Evolutionary conservation across 2,888 invertebrate genomes (phyloP).

Genomic region (Parasteatoda lunata): DNA sequence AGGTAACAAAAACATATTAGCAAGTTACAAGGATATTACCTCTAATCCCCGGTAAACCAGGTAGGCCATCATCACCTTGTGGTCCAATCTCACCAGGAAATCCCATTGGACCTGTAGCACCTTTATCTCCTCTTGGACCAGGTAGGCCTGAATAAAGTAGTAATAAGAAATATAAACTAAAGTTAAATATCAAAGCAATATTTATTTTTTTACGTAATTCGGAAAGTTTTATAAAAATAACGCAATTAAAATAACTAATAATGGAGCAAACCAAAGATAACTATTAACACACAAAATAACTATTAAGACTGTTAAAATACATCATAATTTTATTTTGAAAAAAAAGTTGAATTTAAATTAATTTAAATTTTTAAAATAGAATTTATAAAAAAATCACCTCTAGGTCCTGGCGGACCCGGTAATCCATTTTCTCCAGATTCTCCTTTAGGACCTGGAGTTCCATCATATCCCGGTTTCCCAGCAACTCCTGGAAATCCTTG

Average conservation of each 20-base stretch:
- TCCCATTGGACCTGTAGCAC: slow-evolving; percentile 69
- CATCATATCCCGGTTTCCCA: slow-evolving; percentile 78
- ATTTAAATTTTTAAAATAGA: not conserved
- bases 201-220: not conserved
- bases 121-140: slow-evolving; percentile 73
- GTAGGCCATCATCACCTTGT: slow-evolving; percentile 74
- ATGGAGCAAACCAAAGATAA: no score
- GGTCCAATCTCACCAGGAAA: slow-evolving; percentile 69
- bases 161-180: not conserved
- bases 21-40: slow-evolving; percentile 18
- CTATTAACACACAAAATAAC: no score
- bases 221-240: not conserved
- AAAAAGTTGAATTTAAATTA: not conserved
- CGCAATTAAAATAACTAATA: not conserved
- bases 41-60: slow-evolving; percentile 81
- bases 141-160: slow-evolving; percentile 79
- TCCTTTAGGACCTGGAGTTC: slow-evolving; percentile 76
- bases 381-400: slow-evolving; percentile 75
- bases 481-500: slow-evolving; percentile 75
- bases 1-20: no score
- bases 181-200: not conserved
- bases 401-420: slow-evolving; percentile 74
- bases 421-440: slow-evolving; percentile 75
- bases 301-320: no score
- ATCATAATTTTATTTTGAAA: not conserved